phyloP scores from a whole-genome alignment of 1,140 invertebrate genomes.

The Eufriesea mexicana region DNA sequence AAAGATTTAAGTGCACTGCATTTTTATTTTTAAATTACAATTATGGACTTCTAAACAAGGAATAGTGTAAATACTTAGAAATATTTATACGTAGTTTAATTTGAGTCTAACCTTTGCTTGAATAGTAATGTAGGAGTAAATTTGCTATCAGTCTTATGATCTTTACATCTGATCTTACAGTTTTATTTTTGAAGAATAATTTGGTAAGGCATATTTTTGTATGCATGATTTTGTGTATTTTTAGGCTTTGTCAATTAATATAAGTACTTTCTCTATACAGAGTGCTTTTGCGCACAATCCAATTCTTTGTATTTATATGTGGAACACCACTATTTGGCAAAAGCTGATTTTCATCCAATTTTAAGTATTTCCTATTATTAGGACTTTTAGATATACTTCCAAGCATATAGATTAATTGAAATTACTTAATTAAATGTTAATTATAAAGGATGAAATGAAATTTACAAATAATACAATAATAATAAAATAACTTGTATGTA shows the following conservation, averaged over 20 bases:
- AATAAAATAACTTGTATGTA: conserved; percentile 2
- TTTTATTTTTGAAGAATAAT: conserved; percentile 33
- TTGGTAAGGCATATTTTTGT: conserved; percentile 27
- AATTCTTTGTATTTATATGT: background rate
- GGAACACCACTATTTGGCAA: conserved; percentile 25
- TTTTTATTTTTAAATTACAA: conserved; percentile 13
- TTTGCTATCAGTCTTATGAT: conserved; percentile 33
- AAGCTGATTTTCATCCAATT: conserved; percentile 28
- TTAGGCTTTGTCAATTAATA: background rate
- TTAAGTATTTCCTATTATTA: conserved; percentile 25
- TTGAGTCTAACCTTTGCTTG: background rate
- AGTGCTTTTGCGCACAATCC: background rate
- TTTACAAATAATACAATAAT: background rate
- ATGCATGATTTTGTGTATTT: background rate
- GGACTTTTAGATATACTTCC: conserved; percentile 11
- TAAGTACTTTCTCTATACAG: conserved; percentile 9
- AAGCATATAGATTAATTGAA: background rate
- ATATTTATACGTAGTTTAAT: conserved; percentile 18
- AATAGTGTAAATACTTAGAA: conserved; percentile 6
- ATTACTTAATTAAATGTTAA: background rate
- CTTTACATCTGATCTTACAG: conserved; percentile 13
- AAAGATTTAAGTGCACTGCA: conserved; percentile 3
- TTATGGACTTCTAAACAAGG: conserved; percentile 8
- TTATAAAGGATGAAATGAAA: conserved; percentile 2
- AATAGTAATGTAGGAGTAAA: conserved; percentile 23